Evolutionary conservation across 2,888 invertebrate species (phyloP), one percentile per base, ranked within the genome.

Genomic region (Anaspis maculata): DNA sequence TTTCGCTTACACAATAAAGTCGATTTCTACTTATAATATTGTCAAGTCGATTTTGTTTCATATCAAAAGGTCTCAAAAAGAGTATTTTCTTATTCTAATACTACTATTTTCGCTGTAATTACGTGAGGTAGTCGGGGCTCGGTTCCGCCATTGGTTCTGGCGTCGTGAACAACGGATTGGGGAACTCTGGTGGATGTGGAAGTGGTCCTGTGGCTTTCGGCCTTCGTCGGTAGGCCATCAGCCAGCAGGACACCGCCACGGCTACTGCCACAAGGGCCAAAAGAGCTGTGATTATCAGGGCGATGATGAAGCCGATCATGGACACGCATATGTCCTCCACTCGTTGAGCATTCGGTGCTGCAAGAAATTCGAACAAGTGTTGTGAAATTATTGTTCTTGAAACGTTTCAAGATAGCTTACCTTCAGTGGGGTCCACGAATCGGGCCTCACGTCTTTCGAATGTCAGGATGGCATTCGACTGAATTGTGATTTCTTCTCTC

Each of bases 131-230:
- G 68, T 86, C 86, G 41, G 85, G 85, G 54, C 83, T 81, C 48
- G 85, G 86, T 67, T 85, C 84, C 42, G 83, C 79, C 60, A 83
- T 76, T 39, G 83, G 81, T 64, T 85, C 84, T 35, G 80, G 79
- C 47, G 83, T 83, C 44, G 86, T 79, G 70, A 91, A 91, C 59
- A 92, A 73, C 51, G 92, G 91, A 68, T 92, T 92, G 38, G 92
- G 92, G 71, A 92, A 91, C 70, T 92, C 91, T 45, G 91, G 87
- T 49, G 92, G 92, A 72, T 92, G 92, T 47, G 92, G 91, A 54
- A 92, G 73, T 27, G 92, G 92, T 23, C 91, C 91, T 44, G 86
- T 78, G 30, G 85, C 77, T 56, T 88, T 88, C 31, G 90, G 86
- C 58, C 86, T 77, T 52, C 90, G 77, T 48, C 91, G 71, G 70